Base-by-base conservation (phyloP, 2,797 vertebrate genomes). In the Borostomias antarcticus region DNA sequence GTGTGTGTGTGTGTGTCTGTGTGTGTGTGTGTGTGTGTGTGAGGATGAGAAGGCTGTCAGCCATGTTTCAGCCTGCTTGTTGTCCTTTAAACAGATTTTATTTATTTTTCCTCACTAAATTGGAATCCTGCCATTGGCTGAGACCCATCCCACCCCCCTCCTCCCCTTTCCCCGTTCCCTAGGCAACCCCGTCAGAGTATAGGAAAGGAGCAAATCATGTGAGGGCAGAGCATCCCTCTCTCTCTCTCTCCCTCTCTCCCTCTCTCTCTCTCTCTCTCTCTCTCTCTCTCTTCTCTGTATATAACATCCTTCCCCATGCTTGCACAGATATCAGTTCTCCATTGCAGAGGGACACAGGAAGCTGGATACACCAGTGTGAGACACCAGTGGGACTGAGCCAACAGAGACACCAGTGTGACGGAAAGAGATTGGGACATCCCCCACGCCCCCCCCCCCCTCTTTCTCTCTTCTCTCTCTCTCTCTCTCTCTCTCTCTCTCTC, bases 201-300 rank as follows among this genome's bases (percentile, higher is more conserved):
- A 90, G 86, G 81, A 90, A 89, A 90, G 81, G 81, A 88, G 85
- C 87, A 88, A 93, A 91, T 92, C 89, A 88, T 88, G 77, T 89
- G 87, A 90, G 86, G 78, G 72, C 75, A 85, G 68, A 91, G 90
- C 89, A 92, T 88, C 84, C 79, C 79, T 80, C 68, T 78, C 70
- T 74, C 72, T 61, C 69, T 73, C 72, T 76, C 69, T 70, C 68
- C 70, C 71, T 66, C 66, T 51, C 63, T 33, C 28, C 57, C 57
- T 8, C 69, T 68, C 64, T 48, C 59, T 43, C 57, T 37, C 63
- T 40, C 69, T 70, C 63, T 48, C 67, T 62, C 73, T 79, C 75
- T 66, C 64, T 65, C 28, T 63, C 58, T 35, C 70, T 62, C 45
- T 59, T 64, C 64, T 63, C 54, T 50, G 64, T 77, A 63, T 84